Evolutionary conservation across 2,113 vertebrate species (phyloP).

Genomic region (Mastomys natalensis): DNA sequence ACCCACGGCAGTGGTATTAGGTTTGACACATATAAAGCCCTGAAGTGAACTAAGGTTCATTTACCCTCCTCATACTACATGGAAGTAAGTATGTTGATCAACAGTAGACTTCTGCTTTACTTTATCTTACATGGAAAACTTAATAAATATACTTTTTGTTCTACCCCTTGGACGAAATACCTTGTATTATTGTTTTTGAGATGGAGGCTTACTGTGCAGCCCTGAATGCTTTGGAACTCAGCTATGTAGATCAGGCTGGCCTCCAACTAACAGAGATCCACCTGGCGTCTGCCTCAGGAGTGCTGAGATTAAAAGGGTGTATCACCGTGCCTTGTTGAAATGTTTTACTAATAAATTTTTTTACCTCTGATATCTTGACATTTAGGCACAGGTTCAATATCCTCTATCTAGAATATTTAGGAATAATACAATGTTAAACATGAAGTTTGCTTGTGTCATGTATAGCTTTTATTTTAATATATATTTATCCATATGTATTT

Average conservation of each 20-base stretch:
- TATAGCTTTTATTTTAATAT: neutral
- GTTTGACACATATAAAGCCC: neutral
- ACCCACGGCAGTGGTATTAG: neutral
- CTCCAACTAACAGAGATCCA: neutral
- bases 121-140: conserved; percentile 13
- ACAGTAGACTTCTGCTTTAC: neutral
- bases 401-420: neutral
- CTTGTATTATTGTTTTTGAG: neutral
- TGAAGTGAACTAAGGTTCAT: conserved; percentile 4
- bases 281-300: neutral
- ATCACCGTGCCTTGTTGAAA: neutral
- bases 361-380: conserved; percentile 24
- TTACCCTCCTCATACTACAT: neutral
- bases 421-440: neutral
- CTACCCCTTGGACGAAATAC: neutral
- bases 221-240: neutral
- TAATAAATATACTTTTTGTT: conserved; percentile 30
- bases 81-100: neutral
- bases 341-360: conserved; percentile 24
- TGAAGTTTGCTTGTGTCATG: neutral
- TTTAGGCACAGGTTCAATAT: neutral
- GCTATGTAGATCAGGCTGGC: neutral
- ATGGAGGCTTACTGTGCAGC: neutral
- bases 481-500: neutral
- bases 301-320: neutral